Percentiles rank a stretch among this genome's conserved stretches.
These are phyloP conservation scores for Gracilinanus agilis DNA, from an alignment of 2,113 vertebrate genomes.

Conservation along the genomic window DNA sequence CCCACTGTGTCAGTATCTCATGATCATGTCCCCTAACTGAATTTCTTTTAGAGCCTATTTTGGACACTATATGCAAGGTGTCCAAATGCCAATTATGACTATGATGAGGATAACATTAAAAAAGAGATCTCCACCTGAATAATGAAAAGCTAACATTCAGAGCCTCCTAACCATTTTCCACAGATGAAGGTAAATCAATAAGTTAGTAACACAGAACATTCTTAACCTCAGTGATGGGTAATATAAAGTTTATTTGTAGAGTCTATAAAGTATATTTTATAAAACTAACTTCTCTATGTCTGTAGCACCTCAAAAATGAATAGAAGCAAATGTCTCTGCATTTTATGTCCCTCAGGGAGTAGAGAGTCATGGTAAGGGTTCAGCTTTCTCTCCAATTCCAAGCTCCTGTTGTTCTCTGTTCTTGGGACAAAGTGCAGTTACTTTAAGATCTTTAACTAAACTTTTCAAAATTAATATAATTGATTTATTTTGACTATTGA, in stretches of 20 bases:
- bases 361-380: background rate
- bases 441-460: background rate
- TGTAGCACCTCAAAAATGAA: background rate
- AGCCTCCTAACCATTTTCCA: background rate
- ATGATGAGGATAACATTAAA: too few relatives aligned
- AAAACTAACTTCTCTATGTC: background rate
- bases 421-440: background rate
- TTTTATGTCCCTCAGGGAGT: background rate
- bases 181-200: background rate
- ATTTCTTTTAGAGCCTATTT: background rate
- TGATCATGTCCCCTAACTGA: background rate
- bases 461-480: background rate
- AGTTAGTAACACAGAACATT: background rate
- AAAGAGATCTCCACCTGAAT: background rate
- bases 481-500: background rate
- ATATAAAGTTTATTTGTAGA: background rate
- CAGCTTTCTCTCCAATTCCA: background rate
- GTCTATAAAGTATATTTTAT: background rate
- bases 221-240: background rate
- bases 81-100: background rate
- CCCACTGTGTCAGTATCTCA: background rate
- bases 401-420: background rate
- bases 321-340: background rate
- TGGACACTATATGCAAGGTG: background rate
- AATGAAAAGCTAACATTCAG: background rate